Evolutionary conservation across 2,888 invertebrate species (phyloP), one percentile per base, ranked within the genome.

Genomic region (Labia minor): DNA sequence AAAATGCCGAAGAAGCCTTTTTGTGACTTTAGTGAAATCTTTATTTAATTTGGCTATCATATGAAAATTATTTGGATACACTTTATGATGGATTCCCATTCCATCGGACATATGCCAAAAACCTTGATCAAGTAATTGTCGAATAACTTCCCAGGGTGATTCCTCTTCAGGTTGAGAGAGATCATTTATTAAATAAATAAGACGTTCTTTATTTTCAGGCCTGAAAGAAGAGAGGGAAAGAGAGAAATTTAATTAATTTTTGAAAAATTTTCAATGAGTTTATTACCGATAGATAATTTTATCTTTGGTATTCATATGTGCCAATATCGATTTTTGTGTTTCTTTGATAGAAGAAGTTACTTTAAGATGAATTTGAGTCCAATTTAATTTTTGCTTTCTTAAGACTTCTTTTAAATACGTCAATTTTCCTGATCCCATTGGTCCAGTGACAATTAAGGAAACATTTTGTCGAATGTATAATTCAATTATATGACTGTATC

Each of bases 361-460:
- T 33, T 33, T 33, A 8, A 33, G 33, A 33, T 33, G 6, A 11
- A 33, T 33, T 33, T 11, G 33, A 8, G 33, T 8, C 6, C 33
- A 33, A 33, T 6, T 33, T 8, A 11, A 33, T 8, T 33, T 33
- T 33, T 33, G 6, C 6, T 8, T 33, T 33, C 33, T 11, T 33
- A 33, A 33, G 11, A 33, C 33, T 33, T 33, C 33, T 8, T 11
- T 6, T 8, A 33, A 11, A 33, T 33, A 33, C 11, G 33, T 33
- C 33, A 65, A 72, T 73, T 19, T 75, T 75, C 62, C 75, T 73
- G 68, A 79, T 76, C 19, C 33, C 11, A 6, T 11, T 33, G 33
- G 33, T 33, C 94, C 94, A 63, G 89, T 87, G 20, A 93, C 77
- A 63, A 93, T 78, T 68, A 89, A 76, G 1, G 90, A 86, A 67